Evolutionary conservation across 2,888 invertebrate species (phyloP).

Genomic region (Doris montereyensis): DNA sequence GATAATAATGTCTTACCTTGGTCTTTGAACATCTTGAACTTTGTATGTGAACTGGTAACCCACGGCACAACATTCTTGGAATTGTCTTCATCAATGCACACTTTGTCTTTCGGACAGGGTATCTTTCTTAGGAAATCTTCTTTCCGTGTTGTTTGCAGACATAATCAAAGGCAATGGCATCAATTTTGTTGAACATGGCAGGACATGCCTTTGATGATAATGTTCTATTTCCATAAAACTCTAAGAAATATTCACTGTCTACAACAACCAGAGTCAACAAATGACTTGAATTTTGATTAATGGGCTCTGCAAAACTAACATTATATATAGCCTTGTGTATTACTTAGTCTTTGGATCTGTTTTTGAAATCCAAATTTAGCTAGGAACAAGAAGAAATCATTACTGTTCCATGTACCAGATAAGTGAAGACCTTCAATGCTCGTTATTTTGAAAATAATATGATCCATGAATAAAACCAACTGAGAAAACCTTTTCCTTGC

Average conservation of each 20-base stretch:
- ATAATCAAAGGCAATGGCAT: slow-evolving; percentile 86
- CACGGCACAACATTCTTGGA: slow-evolving; percentile 87
- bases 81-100: slow-evolving; percentile 88
- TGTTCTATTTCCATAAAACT: slow-evolving; percentile 88
- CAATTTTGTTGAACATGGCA: slow-evolving; percentile 88
- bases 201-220: slow-evolving; percentile 79
- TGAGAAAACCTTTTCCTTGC: too few relatives aligned
- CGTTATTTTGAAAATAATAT: too few relatives aligned
- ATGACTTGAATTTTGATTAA: slow-evolving; percentile 36
- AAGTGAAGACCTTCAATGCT: slow-evolving; percentile 60
- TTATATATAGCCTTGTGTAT: slow-evolving; percentile 97
- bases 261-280: slow-evolving; percentile 90
- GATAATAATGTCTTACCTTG: slow-evolving; percentile 78
- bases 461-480: too few relatives aligned
- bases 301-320: slow-evolving; percentile 80
- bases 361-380: slow-evolving; percentile 97
- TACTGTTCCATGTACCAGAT: slow-evolving; percentile 68
- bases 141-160: slow-evolving; percentile 85
- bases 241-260: slow-evolving; percentile 89
- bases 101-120: slow-evolving; percentile 83
- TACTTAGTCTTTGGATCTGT: slow-evolving; percentile 88
- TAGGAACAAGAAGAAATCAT: slow-evolving; percentile 84
- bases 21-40: slow-evolving; percentile 89
- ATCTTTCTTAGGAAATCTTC: slow-evolving; percentile 86
- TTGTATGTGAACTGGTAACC: slow-evolving; percentile 95